Conservation (phyloP, 1,140 invertebrate species). For the Mya arenaria region DNA sequence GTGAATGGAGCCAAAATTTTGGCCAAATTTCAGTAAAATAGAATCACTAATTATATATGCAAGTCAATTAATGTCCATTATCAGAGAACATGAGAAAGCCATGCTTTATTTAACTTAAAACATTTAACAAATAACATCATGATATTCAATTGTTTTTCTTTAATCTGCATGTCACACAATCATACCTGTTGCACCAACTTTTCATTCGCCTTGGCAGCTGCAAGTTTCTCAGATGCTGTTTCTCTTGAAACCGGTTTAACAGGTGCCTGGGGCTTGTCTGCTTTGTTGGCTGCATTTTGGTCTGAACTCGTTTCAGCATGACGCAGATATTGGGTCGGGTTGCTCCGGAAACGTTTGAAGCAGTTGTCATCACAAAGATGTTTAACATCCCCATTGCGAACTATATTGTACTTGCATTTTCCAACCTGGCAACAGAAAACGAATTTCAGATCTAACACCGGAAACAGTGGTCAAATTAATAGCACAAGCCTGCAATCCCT, state of each 20-base stretch:
- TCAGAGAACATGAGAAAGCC: too few relatives aligned
- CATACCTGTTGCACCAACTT: not conserved
- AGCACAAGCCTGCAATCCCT: too few relatives aligned
- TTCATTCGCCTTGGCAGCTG: not conserved
- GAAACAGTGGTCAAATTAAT: not conserved
- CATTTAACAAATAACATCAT: too few relatives aligned
- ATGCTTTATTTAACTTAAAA: too few relatives aligned
- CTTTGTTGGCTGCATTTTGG: not conserved
- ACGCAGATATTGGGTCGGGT: slow-evolving; percentile 74
- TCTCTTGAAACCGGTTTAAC: not conserved
- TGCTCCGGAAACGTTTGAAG: slow-evolving; percentile 82
- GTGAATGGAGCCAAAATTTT: too few relatives aligned
- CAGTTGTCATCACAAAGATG: slow-evolving; percentile 82
- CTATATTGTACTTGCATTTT: slow-evolving; percentile 82
- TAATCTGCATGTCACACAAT: too few relatives aligned
- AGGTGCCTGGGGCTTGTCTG: not conserved
- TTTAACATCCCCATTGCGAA: slow-evolving; percentile 80
- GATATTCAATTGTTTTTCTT: too few relatives aligned
- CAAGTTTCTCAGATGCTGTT: not conserved
- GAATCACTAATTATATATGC: too few relatives aligned
- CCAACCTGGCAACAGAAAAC: slow-evolving; percentile 70
- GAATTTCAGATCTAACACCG: not conserved
- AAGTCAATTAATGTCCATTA: too few relatives aligned
- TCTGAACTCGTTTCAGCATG: slow-evolving; percentile 5
- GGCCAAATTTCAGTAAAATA: too few relatives aligned